These are phyloP conservation scores for Aleiodes testaceus DNA, from an alignment of 2,888 invertebrate genomes.

Conservation along the genomic window DNA sequence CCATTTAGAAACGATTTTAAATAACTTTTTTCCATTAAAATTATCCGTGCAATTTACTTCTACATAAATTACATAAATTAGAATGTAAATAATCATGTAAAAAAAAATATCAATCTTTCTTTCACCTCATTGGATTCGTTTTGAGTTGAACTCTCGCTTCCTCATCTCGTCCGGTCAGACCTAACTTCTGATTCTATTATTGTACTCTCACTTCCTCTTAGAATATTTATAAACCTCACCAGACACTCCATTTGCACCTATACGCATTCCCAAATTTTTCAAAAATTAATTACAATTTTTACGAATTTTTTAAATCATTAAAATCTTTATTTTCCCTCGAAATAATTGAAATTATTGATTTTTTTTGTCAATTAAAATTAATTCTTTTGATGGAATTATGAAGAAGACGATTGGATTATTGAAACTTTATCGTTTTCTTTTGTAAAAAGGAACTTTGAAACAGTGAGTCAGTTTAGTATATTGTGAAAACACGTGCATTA, in stretches of 20 bases:
- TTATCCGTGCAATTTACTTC: no score
- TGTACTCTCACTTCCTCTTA: constrained; percentile 64
- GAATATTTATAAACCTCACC: constrained; percentile 61
- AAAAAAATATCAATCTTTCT: neutral
- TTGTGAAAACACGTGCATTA: constrained; percentile 21
- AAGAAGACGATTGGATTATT: no score
- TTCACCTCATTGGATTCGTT: constrained; percentile 24
- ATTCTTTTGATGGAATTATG: no score
- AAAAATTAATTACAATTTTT: no score
- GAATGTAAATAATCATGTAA: neutral
- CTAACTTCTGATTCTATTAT: constrained; percentile 61
- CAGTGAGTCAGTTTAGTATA: constrained; percentile 9
- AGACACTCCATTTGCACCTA: constrained; percentile 44
- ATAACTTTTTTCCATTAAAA: no score
- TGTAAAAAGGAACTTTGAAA: constrained; percentile 7
- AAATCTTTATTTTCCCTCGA: no score
- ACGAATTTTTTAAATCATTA: no score
- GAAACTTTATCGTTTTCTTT: constrained; percentile 8
- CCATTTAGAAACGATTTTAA: no score
- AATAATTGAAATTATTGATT: no score
- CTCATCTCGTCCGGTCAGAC: constrained; percentile 45
- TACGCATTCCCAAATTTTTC: neutral
- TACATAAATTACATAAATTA: no score
- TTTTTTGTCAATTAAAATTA: no score
- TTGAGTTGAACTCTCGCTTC: constrained; percentile 33